Evolutionary conservation across 1,140 invertebrate genomes (phyloP), one percentile per base, ranked within the genome.

Genomic region (Sipha flava): DNA sequence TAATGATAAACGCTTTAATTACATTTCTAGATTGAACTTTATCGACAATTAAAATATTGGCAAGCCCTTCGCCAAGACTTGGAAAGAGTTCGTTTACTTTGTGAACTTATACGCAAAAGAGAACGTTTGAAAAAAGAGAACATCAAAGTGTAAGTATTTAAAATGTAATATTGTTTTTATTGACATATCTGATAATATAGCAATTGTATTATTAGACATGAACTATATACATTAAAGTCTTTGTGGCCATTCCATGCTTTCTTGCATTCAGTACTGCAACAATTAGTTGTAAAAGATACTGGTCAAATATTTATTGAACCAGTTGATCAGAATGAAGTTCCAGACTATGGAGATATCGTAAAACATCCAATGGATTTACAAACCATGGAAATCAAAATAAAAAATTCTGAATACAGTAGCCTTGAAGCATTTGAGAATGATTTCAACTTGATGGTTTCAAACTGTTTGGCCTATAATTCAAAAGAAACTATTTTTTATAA

Each of bases 351-450:
- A 64, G 92, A 94, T 18, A 93, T 98, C 75, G 95, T 99, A 0
- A 92, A 94, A 79, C 88, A 94, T 82, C 97, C 97, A 0, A 99
- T 99, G 96, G 97, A 98, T 86, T 89, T 98, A 49, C 93, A 93
- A 59, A 98, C 96, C 0, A 98, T 99, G 94, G 86, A 88, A 82
- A 87, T 87, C 70, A 91, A 91, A 84, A 84, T 90, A 18, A 85
- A 88, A 54, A 70, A 81, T 26, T 87, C 88, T 81, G 82, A 87
- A 79, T 92, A 92, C 83, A 83, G 81, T 6, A 91, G 89, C 29
- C 87, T 98, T 49, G 90, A 92, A 75, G 89, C 91, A 21, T 92
- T 98, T 83, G 93, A 96, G 84, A 86, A 86, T 1, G 97, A 99
- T 87, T 98, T 98, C 84, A 91, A 93, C 83, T 87, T 98, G 0